A percentile compares a stretch with the other conserved stretches of the same genome.
Evolutionary conservation across 2,888 invertebrate species (phyloP).

Genomic region (Sceliomorpha sp.): DNA sequence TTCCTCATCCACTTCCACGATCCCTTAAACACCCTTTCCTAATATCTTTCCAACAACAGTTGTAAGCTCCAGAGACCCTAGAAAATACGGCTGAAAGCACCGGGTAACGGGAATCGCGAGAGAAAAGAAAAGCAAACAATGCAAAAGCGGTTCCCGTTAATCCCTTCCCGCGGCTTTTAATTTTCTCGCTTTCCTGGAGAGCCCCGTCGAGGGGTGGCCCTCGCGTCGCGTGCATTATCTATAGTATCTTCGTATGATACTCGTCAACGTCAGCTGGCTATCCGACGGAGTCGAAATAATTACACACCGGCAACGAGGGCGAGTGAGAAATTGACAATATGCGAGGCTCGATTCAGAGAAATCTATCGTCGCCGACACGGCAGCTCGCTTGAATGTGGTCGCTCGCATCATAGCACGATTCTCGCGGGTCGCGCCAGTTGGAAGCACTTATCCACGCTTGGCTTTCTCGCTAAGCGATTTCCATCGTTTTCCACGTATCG

Average conservation of each 20-base stretch:
- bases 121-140: too few species aligned
- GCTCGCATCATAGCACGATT: background rate
- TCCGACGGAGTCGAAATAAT: background rate
- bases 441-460: slow-evolving; percentile 59
- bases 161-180: too few species aligned
- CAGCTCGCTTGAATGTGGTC: background rate
- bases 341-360: background rate
- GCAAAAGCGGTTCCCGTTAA: too few species aligned
- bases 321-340: background rate
- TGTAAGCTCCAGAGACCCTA: too few species aligned
- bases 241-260: background rate
- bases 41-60: too few species aligned
- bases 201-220: too few species aligned
- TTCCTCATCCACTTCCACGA: too few species aligned
- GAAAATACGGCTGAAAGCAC: too few species aligned
- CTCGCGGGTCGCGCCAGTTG: slow-evolving; percentile 31
- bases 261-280: background rate
- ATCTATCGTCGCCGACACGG: background rate
- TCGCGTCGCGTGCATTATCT: too few species aligned
- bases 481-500: slow-evolving; percentile 60
- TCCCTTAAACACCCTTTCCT: too few species aligned
- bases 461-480: slow-evolving; percentile 59
- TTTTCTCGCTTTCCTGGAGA: too few species aligned
- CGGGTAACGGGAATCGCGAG: too few species aligned
- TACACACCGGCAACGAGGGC: background rate